Evolutionary conservation across 2,797 vertebrate species (phyloP), one percentile per base, ranked within the genome.

Genomic region (Margarornis squamiger): DNA sequence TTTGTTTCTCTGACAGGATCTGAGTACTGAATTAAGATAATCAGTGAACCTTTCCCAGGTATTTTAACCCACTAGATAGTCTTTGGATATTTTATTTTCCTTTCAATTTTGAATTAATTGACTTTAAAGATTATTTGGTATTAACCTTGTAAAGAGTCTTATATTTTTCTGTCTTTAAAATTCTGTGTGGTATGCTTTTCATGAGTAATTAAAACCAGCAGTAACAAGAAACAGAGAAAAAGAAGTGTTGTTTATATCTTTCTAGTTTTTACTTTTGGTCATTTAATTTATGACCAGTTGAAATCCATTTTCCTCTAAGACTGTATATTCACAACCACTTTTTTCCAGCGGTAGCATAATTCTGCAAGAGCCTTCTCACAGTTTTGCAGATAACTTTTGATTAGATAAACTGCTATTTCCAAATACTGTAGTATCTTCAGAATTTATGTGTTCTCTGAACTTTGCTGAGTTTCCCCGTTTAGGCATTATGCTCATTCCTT

Each of bases 141-240:
- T 72, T 77, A 78, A 58, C 8, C 2, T 75, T 10, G 0, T 23
- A 48, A 58, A 48, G 20, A 20, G 21, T 14, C 9, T 54, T 45
- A 5, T 6, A 10, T 67, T 84, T 29, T 9, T 59, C 17, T 55
- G 13, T 80, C 20, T 55, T 74, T 61, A 34, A 59, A 73, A 34
- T 39, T 81, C 17, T 68, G 36, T 59, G 7, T 62, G 7, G 5
- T 70, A 14, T 0, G 0, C n/a, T 65, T 72, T 15, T 54, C 9
- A 46, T 62, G 10, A 70, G 11, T 66, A 79, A 59, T 54, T 85
- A 67, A 74, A 84, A 62, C 22, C 45, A 72, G 22, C 13, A 29
- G 16, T 55, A 67, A 41, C 4, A 59, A 61, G 49, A 75, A 83
- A 38, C 11, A 49, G 36, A 71, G 14, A 48, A 49, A 3, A 70